These are phyloP conservation scores for Gnatocerus cornutus DNA, from an alignment of 2,888 invertebrate species.

Conservation along the genomic window DNA sequence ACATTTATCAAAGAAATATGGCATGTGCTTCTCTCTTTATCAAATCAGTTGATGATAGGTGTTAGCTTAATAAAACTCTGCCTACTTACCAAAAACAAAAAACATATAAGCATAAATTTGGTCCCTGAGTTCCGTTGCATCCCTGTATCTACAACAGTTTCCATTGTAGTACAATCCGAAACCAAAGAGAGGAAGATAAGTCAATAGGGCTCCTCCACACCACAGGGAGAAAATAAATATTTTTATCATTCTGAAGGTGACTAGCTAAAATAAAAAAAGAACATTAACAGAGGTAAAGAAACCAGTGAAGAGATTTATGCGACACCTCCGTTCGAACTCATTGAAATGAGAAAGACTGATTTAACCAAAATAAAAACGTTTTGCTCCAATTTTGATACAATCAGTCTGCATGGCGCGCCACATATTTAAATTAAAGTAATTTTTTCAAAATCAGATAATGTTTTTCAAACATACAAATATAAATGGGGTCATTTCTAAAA, in stretches of 20 bases:
- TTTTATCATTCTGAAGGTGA: slow-evolving; percentile 85
- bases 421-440: too few relatives aligned
- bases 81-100: slow-evolving; percentile 81
- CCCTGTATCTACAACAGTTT: slow-evolving; percentile 81
- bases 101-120: slow-evolving; percentile 84
- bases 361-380: too few relatives aligned
- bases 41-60: slow-evolving; percentile 2
- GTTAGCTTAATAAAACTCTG: slow-evolving; percentile 42
- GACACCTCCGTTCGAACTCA: not conserved
- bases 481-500: too few relatives aligned
- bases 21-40: slow-evolving; percentile 9
- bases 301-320: slow-evolving; percentile 3
- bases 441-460: too few relatives aligned
- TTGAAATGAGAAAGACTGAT: too few relatives aligned
- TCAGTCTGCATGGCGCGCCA: too few relatives aligned
- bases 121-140: slow-evolving; percentile 78
- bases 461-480: too few relatives aligned
- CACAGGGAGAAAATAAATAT: slow-evolving; percentile 81
- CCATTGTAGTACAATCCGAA: slow-evolving; percentile 81
- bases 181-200: slow-evolving; percentile 84
- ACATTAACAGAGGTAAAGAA: slow-evolving; percentile 12
- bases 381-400: too few relatives aligned
- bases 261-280: slow-evolving; percentile 77
- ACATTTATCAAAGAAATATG: slow-evolving; percentile 28
- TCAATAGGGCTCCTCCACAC: slow-evolving; percentile 80